These are phyloP conservation scores for Thalpophila matura DNA, from an alignment of 2,888 invertebrate genomes.

Conservation along the genomic window DNA sequence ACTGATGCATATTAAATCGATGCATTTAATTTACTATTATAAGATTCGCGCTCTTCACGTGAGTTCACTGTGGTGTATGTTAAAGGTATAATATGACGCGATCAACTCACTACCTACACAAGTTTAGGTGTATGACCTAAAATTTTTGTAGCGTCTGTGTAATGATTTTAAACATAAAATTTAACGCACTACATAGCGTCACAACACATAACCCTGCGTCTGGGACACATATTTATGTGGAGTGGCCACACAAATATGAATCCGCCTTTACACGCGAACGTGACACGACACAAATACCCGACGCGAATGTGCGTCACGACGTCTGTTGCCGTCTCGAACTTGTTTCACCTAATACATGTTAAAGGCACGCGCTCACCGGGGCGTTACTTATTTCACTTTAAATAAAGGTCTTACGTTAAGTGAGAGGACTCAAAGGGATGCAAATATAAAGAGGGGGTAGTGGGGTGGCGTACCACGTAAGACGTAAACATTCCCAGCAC, in stretches of 20 bases:
- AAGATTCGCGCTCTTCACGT: no score
- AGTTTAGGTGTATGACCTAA: no score
- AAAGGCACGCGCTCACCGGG: constrained; percentile 39
- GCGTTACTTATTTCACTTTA: constrained; percentile 61
- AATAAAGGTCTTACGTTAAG: constrained; percentile 55
- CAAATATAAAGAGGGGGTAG: constrained; percentile 33
- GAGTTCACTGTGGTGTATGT: no score
- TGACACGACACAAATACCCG: neutral
- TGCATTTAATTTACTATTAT: no score
- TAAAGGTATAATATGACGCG: no score
- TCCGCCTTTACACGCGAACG: constrained; percentile 11
- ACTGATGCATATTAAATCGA: neutral
- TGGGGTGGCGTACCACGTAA: constrained; percentile 5
- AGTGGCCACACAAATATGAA: neutral
- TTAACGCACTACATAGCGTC: no score
- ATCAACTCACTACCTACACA: no score
- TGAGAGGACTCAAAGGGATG: constrained; percentile 56
- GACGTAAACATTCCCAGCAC: constrained; percentile 29
- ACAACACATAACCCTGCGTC: no score
- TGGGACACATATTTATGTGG: no score
- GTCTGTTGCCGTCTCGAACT: constrained; percentile 23
- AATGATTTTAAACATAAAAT: no score
- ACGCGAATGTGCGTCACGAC: constrained; percentile 25
- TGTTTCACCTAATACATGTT: constrained; percentile 38
- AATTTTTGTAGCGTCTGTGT: no score